Percentiles rank a stretch among this genome's conserved stretches.
These are phyloP conservation scores for Esox masquinongy DNA, from an alignment of 2,797 vertebrate species.

Conservation along the genomic window DNA sequence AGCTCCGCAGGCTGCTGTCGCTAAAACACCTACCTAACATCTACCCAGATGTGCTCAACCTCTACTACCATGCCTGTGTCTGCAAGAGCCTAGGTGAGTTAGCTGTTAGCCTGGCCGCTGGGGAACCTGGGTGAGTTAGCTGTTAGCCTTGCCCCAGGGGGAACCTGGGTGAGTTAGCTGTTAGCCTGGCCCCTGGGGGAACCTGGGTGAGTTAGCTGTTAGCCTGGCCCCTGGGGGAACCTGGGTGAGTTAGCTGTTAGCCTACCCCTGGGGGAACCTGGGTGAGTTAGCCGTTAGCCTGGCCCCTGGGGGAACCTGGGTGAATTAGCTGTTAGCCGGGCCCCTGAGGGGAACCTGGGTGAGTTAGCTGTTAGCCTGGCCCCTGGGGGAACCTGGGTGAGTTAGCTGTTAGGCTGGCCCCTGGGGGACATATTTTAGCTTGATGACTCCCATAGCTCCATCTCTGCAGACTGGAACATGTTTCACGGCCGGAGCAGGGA, in stretches of 20 bases:
- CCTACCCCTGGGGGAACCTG: no score
- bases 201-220: background rate
- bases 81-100: constrained; percentile 88
- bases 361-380: background rate
- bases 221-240: background rate
- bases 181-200: background rate
- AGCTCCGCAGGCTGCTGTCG: constrained; percentile 89
- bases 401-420: no score
- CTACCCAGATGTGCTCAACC: constrained; percentile 87
- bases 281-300: no score
- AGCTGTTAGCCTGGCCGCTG: background rate
- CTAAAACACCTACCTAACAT: constrained; percentile 90
- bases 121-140: background rate
- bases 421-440: no score
- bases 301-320: no score
- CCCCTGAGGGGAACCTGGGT: background rate
- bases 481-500: no score
- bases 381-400: no score
- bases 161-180: background rate
- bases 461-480: no score
- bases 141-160: background rate
- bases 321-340: background rate
- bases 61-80: constrained; percentile 83
- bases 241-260: no score
- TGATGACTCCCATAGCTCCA: no score